Evolutionary conservation across 2,113 vertebrate species (phyloP).

Genomic region (Ellobius talpinus): DNA sequence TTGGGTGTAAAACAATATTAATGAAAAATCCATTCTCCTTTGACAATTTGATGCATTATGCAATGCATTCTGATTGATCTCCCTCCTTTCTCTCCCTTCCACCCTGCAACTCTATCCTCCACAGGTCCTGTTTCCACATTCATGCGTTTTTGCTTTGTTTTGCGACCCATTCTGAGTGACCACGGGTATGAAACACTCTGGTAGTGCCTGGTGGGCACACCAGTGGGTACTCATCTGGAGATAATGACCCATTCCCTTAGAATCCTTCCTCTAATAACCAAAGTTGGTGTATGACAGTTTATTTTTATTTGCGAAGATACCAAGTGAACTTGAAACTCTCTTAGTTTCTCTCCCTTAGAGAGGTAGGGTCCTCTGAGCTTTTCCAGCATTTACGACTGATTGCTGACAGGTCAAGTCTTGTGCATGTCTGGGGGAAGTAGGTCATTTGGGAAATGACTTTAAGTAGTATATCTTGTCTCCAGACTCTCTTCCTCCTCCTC

Average conservation of each 20-base stretch:
- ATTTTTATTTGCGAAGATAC: not conserved
- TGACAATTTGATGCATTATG: not conserved
- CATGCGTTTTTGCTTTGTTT: not conserved
- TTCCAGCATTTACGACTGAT: not conserved
- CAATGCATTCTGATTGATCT: not conserved
- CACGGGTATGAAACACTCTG: not conserved
- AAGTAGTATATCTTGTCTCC: not conserved
- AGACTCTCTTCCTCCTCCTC: not conserved
- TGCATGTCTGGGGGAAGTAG: not conserved
- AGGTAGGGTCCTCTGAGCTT: not conserved
- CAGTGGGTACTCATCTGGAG: not conserved
- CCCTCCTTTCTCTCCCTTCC: not conserved
- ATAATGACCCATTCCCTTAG: not conserved
- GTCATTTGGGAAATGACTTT: not conserved
- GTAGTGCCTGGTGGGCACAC: not conserved
- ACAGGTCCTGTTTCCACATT: not conserved
- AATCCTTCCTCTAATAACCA: not conserved
- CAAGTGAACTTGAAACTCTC: not conserved
- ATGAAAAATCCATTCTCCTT: not conserved
- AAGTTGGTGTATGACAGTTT: not conserved
- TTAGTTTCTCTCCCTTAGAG: too few species aligned
- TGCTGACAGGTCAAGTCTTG: not conserved
- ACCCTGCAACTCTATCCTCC: too few species aligned
- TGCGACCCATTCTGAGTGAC: not conserved
- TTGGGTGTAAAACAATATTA: not conserved